Conservation (phyloP, 2,113 vertebrate genomes). For the Bostrychus sinensis region DNA sequence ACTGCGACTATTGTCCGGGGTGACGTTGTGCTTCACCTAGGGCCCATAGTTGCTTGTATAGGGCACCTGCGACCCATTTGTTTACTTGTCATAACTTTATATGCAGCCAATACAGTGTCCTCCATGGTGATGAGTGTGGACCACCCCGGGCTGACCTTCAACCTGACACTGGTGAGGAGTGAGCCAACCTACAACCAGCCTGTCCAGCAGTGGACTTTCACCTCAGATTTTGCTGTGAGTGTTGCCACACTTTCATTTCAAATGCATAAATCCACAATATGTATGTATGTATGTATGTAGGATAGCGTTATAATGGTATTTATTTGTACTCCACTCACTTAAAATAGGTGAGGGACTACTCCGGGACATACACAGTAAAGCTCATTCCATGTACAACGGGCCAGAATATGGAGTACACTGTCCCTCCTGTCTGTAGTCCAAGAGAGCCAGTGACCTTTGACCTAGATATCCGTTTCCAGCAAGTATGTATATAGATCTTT, state of each 20-base stretch:
- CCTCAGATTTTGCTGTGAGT: conserved; percentile 93
- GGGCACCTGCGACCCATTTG: too few species aligned
- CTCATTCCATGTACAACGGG: conserved; percentile 87
- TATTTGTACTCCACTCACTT: conserved; percentile 2
- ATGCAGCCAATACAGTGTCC: conserved; percentile 75
- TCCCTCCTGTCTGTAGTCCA: conserved; percentile 88
- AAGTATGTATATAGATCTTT: conserved; percentile 81
- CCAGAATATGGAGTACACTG: conserved; percentile 83
- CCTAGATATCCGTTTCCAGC: conserved; percentile 94
- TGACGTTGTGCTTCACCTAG: too few species aligned
- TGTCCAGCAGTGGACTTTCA: conserved; percentile 91
- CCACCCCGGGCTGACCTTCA: conserved; percentile 88
- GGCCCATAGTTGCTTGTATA: too few species aligned
- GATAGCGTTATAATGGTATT: not conserved
- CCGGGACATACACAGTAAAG: conserved; percentile 88
- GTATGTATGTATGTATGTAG: not conserved
- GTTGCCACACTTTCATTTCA: not conserved
- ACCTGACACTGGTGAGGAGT: conserved; percentile 86
- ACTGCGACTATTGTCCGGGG: too few species aligned
- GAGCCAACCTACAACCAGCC: conserved; percentile 90
- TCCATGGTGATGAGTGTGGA: conserved; percentile 87
- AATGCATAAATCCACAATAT: not conserved
- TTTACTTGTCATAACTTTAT: conserved; percentile 20
- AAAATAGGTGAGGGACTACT: conserved; percentile 91
- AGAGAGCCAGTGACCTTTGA: conserved; percentile 88